phyloP scores from a whole-genome alignment of 64 coral and sea anemone species.

The Actinia tenebrosa region DNA sequence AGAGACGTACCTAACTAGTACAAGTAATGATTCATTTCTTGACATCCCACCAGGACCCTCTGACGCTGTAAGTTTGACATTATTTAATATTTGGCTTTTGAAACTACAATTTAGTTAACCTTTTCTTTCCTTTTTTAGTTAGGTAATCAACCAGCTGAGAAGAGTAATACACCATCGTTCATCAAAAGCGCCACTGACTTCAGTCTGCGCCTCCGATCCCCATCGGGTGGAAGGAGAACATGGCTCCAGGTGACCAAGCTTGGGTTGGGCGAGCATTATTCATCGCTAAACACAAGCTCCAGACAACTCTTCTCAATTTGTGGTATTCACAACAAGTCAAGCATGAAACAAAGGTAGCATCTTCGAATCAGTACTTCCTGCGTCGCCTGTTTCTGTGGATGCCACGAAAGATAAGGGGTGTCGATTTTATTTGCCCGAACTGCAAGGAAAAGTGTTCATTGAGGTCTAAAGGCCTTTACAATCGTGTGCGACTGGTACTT shows the following conservation, averaged over 20 bases:
- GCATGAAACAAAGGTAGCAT: background rate
- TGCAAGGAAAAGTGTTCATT: too few species aligned
- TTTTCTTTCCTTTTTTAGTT: background rate
- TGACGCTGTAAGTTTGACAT: background rate
- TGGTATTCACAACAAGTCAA: background rate
- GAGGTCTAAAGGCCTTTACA: slow-evolving; percentile 33
- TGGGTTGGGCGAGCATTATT: slow-evolving; percentile 6
- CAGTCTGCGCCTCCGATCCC: slow-evolving; percentile 14
- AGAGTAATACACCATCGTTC: background rate
- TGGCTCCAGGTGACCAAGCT: slow-evolving; percentile 9
- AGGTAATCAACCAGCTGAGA: background rate
- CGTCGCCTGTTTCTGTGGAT: slow-evolving; percentile 28
- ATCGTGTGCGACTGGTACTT: slow-evolving; percentile 5
- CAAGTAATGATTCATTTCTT: background rate
- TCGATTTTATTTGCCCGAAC: slow-evolving; percentile 26
- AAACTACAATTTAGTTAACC: background rate
- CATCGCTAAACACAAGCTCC: slow-evolving; percentile 9
- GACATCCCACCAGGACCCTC: background rate
- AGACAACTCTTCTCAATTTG: background rate
- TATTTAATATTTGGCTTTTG: background rate
- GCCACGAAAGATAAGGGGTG: slow-evolving; percentile 31
- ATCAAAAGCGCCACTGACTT: slow-evolving; percentile 11
- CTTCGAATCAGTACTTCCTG: slow-evolving; percentile 4
- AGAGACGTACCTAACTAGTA: background rate
- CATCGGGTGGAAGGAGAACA: slow-evolving; percentile 2